Percentiles rank a stretch among this genome's conserved stretches.
phyloP scores from a whole-genome alignment of 2,888 invertebrate species.

The Lucinisca nassula region DNA sequence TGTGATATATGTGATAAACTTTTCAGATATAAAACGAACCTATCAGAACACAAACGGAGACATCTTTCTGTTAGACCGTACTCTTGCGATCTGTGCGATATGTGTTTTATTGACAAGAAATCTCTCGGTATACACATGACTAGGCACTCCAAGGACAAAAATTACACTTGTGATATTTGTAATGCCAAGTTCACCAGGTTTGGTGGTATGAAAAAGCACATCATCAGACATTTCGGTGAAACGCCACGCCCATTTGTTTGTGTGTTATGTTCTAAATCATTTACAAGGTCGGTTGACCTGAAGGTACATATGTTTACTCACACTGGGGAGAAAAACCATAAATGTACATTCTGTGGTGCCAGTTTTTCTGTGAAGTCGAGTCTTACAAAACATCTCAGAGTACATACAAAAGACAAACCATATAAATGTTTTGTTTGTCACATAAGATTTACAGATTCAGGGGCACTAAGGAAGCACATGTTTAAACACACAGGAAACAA shows the following conservation, averaged over 20 bases:
- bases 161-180: background rate
- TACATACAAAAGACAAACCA: background rate
- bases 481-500: background rate
- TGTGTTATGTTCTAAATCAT: background rate
- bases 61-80: background rate
- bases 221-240: background rate
- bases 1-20: background rate
- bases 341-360: background rate
- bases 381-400: background rate
- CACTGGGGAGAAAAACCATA: background rate
- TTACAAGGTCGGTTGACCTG: background rate
- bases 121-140: background rate
- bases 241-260: background rate
- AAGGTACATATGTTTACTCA: background rate
- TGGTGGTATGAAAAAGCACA: background rate
- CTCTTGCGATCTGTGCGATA: background rate
- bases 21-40: background rate
- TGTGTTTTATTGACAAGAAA: background rate
- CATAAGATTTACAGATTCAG: background rate
- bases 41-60: background rate
- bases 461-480: background rate
- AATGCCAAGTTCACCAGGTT: background rate
- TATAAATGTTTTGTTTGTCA: background rate
- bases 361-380: background rate
- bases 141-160: background rate